Evolutionary conservation across 1,140 invertebrate species (phyloP).

Genomic region (Neodiprion virginianus): DNA sequence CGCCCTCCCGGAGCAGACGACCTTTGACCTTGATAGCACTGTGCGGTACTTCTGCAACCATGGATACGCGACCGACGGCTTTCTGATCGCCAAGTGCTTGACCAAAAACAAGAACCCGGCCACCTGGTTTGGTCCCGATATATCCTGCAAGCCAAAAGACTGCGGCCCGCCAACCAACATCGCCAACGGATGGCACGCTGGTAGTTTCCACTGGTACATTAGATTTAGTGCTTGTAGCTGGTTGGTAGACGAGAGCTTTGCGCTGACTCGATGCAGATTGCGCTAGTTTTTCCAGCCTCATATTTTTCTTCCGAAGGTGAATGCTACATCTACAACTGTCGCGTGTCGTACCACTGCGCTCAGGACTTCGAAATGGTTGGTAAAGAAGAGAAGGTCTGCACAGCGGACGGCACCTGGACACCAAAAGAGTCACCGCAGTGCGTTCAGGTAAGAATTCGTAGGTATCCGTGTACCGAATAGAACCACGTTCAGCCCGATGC

Average conservation of each 20-base stretch:
- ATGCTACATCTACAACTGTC: constrained; percentile 85
- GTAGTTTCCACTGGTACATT: neutral
- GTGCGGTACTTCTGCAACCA: constrained; percentile 86
- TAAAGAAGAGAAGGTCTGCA: constrained; percentile 76
- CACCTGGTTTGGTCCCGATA: constrained; percentile 85
- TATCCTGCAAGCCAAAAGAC: constrained; percentile 88
- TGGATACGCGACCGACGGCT: constrained; percentile 84
- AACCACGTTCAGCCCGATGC: neutral
- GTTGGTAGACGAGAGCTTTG: neutral
- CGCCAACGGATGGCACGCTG: constrained; percentile 81
- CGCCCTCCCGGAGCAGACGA: constrained; percentile 76
- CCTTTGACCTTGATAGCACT: constrained; percentile 79
- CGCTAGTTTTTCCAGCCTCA: neutral
- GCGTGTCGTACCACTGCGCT: constrained; percentile 87
- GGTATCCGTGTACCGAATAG: neutral
- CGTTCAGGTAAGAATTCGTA: constrained; percentile 62
- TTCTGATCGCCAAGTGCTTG: constrained; percentile 83
- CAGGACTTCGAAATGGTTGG: constrained; percentile 88
- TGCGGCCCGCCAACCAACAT: constrained; percentile 86
- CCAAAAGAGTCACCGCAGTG: constrained; percentile 84
- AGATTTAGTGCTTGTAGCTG: constrained; percentile 1
- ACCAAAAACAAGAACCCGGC: constrained; percentile 73
- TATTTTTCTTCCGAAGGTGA: constrained; percentile 64
- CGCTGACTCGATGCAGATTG: neutral
- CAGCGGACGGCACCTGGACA: constrained; percentile 84